These are phyloP conservation scores for Polyergus mexicanus DNA, from an alignment of 1,140 invertebrate genomes.

Conservation along the genomic window DNA sequence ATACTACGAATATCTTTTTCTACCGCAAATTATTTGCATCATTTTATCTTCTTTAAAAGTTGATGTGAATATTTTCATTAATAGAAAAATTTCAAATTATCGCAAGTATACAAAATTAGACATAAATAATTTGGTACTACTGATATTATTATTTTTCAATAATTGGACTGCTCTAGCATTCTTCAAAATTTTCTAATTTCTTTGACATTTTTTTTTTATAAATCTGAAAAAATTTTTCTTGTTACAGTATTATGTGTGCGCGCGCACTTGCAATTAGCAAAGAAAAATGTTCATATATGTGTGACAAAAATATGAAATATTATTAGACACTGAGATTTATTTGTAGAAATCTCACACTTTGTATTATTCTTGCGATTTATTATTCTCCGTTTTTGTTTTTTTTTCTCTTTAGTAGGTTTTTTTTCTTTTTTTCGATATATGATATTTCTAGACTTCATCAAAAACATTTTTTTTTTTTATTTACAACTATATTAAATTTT, in stretches of 20 bases:
- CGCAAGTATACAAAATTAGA: not conserved
- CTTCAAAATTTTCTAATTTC: not conserved
- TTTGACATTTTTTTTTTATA: not conserved
- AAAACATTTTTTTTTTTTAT: not conserved
- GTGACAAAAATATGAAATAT: not conserved
- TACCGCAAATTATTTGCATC: not conserved
- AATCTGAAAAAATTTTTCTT: not conserved
- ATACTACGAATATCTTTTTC: not conserved
- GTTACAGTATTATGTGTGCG: not conserved
- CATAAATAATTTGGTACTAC: not conserved
- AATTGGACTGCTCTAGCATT: not conserved
- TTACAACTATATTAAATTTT: slow-evolving; percentile 6
- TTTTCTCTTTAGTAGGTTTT: not conserved
- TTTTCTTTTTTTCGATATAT: not conserved
- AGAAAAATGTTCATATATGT: not conserved
- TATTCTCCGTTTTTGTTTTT: not conserved
- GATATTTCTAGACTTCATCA: not conserved
- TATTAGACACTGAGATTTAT: not conserved
- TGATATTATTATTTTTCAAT: not conserved
- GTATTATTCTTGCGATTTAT: not conserved
- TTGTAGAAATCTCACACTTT: not conserved
- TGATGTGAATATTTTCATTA: not conserved
- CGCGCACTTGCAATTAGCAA: not conserved
- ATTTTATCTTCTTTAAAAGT: not conserved
- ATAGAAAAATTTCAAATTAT: not conserved